phyloP scores from a whole-genome alignment of 2,113 vertebrate genomes.

The Leucosticte australis region DNA sequence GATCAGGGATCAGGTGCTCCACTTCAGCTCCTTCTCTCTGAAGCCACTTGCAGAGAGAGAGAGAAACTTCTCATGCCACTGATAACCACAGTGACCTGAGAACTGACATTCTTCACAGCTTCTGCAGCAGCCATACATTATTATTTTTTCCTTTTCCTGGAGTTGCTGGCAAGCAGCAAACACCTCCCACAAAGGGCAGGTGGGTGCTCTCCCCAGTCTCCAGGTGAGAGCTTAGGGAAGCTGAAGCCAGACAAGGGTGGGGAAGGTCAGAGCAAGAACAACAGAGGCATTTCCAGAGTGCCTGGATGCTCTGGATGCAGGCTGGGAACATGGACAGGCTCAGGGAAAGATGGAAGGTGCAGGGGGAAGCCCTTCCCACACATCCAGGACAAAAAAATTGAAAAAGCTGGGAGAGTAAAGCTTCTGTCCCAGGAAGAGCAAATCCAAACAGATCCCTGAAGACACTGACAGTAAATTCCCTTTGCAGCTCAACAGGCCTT shows the following conservation, averaged over 20 bases:
- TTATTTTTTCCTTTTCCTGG: background rate
- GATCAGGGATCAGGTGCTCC: background rate
- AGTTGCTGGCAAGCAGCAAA: background rate
- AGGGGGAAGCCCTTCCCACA: background rate
- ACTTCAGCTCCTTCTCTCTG: background rate
- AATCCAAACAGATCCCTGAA: background rate
- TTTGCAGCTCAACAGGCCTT: background rate
- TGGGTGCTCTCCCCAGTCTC: rapidly evolving
- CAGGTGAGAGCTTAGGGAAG: background rate
- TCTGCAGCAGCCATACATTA: background rate
- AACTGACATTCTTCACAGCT: background rate
- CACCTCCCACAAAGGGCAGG: background rate
- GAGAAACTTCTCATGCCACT: background rate
- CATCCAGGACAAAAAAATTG: background rate
- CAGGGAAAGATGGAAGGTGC: background rate
- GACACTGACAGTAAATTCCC: background rate
- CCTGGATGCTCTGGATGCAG: background rate
- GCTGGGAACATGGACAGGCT: background rate
- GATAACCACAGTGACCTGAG: background rate
- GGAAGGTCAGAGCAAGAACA: background rate
- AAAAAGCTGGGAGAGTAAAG: background rate
- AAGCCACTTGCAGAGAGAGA: background rate
- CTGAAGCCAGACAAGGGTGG: rapidly evolving
- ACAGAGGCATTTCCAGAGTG: background rate
- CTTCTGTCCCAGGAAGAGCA: background rate